Base-by-base conservation (phyloP, 2,797 vertebrate species). In the Ceryle rudis region DNA sequence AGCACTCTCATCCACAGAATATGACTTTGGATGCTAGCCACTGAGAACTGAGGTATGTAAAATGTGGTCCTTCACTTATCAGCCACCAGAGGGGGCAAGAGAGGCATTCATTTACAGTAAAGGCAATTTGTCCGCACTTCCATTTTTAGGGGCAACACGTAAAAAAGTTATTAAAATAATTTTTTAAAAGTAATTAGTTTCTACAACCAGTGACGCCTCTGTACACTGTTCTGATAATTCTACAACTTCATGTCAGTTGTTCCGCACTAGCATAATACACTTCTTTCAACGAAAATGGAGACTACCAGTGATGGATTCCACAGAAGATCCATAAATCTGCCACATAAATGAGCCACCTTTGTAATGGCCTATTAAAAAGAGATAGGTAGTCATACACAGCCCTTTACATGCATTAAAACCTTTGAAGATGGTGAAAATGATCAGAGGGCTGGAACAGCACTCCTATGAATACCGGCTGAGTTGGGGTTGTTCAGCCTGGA, bases 21-120 rank as follows among this genome's bases (percentile, higher is more conserved):
- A 54, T 0, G 17, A 21, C 29, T 67, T 49, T 19, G n/a, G 25
- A 6, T 12, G 8, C 31, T 58, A 29, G 3, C 15, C 11, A 0
- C 22, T 14, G 16, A 20, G 25, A 69, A 35, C 5, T 11, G 61
- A 42, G 21, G 15, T 1, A 0, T 8, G 16, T 29, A 39, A 52
- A 51, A 54, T 25, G 28, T 23, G 18, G 6, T 61, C 16, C 13
- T 74, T 25, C 69, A 21, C 20, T 22, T 83, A 69, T 10, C 15
- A 95, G 62, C 93, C 96, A 96, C 94, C 93, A 97, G 93, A 96
- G 95, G 96, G 86, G 47, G 89, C 81, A 96, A 82, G 51, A 69
- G 21, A 57, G 52, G 8, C 39, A 71, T 86, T 51, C 37, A 78
- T 46, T 73, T 6, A 70, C 39, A 37, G 5, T 22, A 33, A 60